Evolutionary conservation across 2,113 vertebrate genomes (phyloP).

Genomic region (Chionomys nivalis): DNA sequence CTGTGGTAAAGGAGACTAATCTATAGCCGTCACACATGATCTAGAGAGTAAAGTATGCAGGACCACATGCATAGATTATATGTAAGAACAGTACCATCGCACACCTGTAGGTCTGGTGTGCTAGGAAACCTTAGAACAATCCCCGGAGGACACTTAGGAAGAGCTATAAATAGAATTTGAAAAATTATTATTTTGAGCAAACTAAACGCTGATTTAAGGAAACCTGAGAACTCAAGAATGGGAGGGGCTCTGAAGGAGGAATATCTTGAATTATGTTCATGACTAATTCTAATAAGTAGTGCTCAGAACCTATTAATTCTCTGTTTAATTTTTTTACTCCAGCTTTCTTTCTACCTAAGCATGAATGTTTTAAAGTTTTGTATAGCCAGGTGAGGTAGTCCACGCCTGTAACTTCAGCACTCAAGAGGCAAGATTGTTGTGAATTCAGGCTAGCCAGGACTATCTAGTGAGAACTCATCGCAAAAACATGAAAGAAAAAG

Average conservation of each 20-base stretch:
- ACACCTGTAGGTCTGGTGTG: not conserved
- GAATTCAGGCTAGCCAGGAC: not conserved
- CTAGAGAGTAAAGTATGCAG: not conserved
- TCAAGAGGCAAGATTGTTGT: no score
- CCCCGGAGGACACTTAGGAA: not conserved
- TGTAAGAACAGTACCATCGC: not conserved
- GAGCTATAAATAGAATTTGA: not conserved
- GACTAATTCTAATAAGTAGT: not conserved
- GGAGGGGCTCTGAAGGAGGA: not conserved
- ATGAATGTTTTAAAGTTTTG: not conserved
- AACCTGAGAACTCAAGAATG: not conserved
- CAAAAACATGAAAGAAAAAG: not conserved
- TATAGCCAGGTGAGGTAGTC: not conserved
- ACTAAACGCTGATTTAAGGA: not conserved
- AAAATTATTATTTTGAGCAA: not conserved
- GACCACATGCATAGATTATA: not conserved
- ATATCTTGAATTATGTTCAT: not conserved
- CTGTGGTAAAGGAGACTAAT: not conserved
- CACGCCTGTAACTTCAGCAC: no score
- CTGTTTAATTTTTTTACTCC: not conserved
- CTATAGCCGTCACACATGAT: not conserved
- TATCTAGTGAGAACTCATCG: not conserved
- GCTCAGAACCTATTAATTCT: not conserved
- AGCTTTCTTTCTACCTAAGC: not conserved
- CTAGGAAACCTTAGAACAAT: not conserved